phyloP scores from a whole-genome alignment of 2,797 vertebrate genomes.

The Eremophila alpestris region DNA sequence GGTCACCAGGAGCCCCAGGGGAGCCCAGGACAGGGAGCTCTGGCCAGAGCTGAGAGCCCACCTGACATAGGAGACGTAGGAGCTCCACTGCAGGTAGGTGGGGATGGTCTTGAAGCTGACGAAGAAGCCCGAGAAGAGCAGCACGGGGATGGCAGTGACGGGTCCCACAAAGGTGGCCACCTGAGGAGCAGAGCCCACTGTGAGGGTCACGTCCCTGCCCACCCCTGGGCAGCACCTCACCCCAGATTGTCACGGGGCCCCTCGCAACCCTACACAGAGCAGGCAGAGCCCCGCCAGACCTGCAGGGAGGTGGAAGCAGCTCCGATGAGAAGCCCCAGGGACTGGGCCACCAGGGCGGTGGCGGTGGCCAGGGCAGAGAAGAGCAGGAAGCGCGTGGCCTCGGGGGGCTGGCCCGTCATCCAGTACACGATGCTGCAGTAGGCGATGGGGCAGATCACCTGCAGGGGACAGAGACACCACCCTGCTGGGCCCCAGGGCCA shows the following conservation, averaged over 20 bases:
- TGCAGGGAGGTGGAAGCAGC: constrained; percentile 96
- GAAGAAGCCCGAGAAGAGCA: constrained; percentile 98
- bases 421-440: constrained; percentile 99
- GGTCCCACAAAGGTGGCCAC: constrained; percentile 97
- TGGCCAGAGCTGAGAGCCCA: constrained; percentile 25
- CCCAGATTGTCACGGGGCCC: rapidly evolving
- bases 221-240: rapidly evolving
- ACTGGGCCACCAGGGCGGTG: constrained; percentile 95
- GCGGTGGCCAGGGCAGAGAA: constrained; percentile 93
- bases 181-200: constrained; percentile 66
- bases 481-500: background rate
- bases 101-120: constrained; percentile 99
- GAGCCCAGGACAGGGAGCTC: background rate
- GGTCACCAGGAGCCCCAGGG: rapidly evolving
- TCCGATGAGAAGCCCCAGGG: constrained; percentile 93
- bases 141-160: constrained; percentile 93
- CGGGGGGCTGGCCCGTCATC: constrained; percentile 97
- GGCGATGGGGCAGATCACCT: constrained; percentile 93
- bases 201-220: background rate
- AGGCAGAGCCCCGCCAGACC: constrained; percentile 70
- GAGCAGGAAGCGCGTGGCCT: constrained; percentile 89
- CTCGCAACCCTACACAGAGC: rapidly evolving
- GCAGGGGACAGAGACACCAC: background rate
- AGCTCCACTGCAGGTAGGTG: constrained; percentile 97
- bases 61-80: constrained; percentile 98